Percentiles rank a stretch among this genome's conserved stretches.
These are phyloP conservation scores for Drosophila funebris DNA, from an alignment of 1,140 invertebrate genomes.

Conservation along the genomic window DNA sequence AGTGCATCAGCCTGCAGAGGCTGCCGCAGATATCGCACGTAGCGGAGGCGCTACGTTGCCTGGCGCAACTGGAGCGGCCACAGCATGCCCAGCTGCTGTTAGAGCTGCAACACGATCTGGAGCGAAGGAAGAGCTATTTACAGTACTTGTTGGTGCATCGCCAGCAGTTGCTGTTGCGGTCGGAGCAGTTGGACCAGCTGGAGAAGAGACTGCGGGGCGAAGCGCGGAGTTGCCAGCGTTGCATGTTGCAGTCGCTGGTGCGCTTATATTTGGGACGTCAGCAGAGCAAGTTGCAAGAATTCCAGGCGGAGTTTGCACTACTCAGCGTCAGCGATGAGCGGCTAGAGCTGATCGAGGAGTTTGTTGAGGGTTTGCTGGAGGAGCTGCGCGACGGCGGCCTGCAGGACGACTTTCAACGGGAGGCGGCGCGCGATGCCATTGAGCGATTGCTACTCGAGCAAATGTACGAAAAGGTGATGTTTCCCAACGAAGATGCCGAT, in stretches of 20 bases:
- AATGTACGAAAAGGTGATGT: constrained; percentile 96
- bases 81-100: constrained; percentile 91
- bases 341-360: constrained; percentile 89
- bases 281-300: constrained; percentile 87
- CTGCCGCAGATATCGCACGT: constrained; percentile 92
- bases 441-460: constrained; percentile 93
- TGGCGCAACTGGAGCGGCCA: constrained; percentile 89
- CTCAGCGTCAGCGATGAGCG: constrained; percentile 93
- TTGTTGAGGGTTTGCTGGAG: constrained; percentile 84
- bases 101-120: constrained; percentile 92
- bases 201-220: constrained; percentile 88
- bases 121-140: constrained; percentile 91
- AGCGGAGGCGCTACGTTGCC: constrained; percentile 90
- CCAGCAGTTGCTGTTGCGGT: constrained; percentile 91
- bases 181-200: constrained; percentile 91
- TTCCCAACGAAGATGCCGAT: constrained; percentile 98
- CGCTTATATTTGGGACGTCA: constrained; percentile 90
- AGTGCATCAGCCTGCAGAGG: constrained; percentile 94
- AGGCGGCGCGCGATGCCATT: constrained; percentile 89
- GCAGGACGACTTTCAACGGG: constrained; percentile 88
- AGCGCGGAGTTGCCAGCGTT: constrained; percentile 89
- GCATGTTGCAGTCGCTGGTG: constrained; percentile 92
- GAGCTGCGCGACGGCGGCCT: constrained; percentile 64
- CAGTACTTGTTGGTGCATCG: constrained; percentile 93
- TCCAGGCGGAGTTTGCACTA: constrained; percentile 91